Conservation (phyloP, 2,888 invertebrate genomes). For the Scaptomyza tumidula region DNA sequence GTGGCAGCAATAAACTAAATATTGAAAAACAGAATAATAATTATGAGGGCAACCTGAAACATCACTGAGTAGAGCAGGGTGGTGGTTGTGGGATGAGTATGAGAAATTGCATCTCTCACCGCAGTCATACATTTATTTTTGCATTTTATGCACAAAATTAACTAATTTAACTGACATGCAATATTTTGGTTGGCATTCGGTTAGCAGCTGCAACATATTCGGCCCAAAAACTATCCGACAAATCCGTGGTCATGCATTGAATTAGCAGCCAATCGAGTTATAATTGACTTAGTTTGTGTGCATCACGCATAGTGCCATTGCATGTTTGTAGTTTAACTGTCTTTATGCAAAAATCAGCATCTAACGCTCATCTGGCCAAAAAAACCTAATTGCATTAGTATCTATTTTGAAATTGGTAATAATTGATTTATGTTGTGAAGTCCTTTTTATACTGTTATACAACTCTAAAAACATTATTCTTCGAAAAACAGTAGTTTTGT, state of each 20-base stretch:
- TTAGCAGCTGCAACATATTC: slow-evolving; percentile 37
- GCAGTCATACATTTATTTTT: slow-evolving; percentile 65
- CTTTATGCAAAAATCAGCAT: not conserved
- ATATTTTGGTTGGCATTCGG: slow-evolving; percentile 61
- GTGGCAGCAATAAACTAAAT: slow-evolving; percentile 70
- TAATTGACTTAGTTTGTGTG: slow-evolving; percentile 57
- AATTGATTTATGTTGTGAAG: not conserved
- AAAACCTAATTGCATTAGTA: slow-evolving; percentile 1
- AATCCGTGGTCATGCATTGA: slow-evolving; percentile 51
- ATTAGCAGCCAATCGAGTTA: slow-evolving; percentile 60
- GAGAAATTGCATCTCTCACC: slow-evolving; percentile 36
- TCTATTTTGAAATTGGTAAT: not conserved
- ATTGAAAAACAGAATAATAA: slow-evolving; percentile 75
- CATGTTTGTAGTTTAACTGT: not conserved
- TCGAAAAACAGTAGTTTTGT: too few relatives aligned
- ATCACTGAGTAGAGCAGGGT: too few relatives aligned
- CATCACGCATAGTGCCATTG: not conserved
- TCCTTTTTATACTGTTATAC: not conserved
- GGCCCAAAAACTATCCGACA: slow-evolving; percentile 30
- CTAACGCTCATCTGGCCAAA: not conserved
- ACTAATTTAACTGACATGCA: slow-evolving; percentile 76
- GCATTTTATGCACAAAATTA: slow-evolving; percentile 76
- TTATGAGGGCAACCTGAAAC: slow-evolving; percentile 38
- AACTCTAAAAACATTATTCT: not conserved
- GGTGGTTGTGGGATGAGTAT: too few relatives aligned